Conservation (phyloP, 2,888 invertebrate genomes). For the Dorcus hopei region DNA sequence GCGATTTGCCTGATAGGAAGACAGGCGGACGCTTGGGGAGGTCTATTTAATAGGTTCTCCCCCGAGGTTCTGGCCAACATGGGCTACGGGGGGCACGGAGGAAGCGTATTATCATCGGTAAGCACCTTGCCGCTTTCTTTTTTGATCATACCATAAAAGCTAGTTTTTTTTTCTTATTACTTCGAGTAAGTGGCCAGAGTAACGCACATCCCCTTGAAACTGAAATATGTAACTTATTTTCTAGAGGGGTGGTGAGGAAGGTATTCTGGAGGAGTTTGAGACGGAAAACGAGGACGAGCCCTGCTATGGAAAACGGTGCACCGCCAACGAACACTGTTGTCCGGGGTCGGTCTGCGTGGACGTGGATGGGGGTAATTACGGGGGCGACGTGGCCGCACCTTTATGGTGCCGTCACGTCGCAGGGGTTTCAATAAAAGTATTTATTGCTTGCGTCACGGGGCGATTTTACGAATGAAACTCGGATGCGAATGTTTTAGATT, state of each 20-base stretch:
- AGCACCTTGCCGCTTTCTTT: slow-evolving; percentile 24
- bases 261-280: slow-evolving; percentile 50
- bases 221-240: slow-evolving; percentile 16
- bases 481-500: too few species aligned
- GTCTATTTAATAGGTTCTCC: slow-evolving; percentile 80
- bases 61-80: slow-evolving; percentile 81
- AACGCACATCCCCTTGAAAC: too few species aligned
- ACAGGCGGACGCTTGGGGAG: slow-evolving; percentile 69
- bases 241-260: slow-evolving; percentile 44
- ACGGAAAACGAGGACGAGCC: slow-evolving; percentile 61
- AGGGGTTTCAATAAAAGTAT: too few species aligned
- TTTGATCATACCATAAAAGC: neutral
- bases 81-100: slow-evolving; percentile 70
- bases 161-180: too few species aligned
- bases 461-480: neutral
- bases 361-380: slow-evolving; percentile 59
- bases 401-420: too few species aligned
- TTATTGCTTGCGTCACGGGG: neutral
- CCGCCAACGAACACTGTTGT: slow-evolving; percentile 80
- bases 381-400: neutral
- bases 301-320: slow-evolving; percentile 74
- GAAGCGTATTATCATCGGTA: slow-evolving; percentile 57
- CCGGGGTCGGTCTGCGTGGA: slow-evolving; percentile 74
- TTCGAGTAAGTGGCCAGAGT: too few species aligned
- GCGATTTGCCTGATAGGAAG: slow-evolving; percentile 38